A percentile compares a stretch with the other conserved stretches of the same genome.
Evolutionary conservation across 1,140 invertebrate species (phyloP).

Genomic region (Sycobia sp.): DNA sequence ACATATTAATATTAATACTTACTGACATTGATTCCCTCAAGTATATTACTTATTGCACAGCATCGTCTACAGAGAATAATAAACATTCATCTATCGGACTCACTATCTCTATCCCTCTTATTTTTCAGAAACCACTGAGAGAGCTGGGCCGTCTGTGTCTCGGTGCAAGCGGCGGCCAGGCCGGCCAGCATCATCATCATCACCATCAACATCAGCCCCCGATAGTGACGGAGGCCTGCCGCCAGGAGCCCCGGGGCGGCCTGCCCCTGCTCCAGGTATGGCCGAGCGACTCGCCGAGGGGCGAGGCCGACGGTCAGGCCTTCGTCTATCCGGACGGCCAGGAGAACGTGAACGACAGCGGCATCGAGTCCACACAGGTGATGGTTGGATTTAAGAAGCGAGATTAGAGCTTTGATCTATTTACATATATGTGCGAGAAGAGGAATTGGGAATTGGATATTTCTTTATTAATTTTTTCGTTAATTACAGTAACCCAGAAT

Average conservation of each 20-base stretch:
- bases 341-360: constrained; percentile 58
- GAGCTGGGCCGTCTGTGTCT: constrained; percentile 64
- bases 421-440: too few species aligned
- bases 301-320: constrained; percentile 70
- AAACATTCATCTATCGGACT: too few species aligned
- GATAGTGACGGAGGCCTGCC: constrained; percentile 46
- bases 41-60: too few species aligned
- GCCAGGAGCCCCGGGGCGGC: constrained; percentile 49
- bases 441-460: too few species aligned
- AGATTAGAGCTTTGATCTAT: too few species aligned
- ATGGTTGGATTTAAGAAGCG: background rate
- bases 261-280: constrained; percentile 71
- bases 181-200: too few species aligned
- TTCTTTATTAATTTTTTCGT: too few species aligned
- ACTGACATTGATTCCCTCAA: too few species aligned
- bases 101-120: background rate
- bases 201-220: constrained; percentile 5
- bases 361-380: constrained; percentile 74
- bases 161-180: constrained; percentile 55
- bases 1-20: too few species aligned
- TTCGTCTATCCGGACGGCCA: constrained; percentile 67
- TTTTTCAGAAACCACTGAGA: constrained; percentile 63
- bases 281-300: constrained; percentile 71
- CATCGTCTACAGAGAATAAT: too few species aligned
- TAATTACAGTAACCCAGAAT: too few species aligned